Evolutionary conservation across 1,140 invertebrate species (phyloP).

Genomic region (Apis mellifera): Amel_HAv3.1 CM009934.2:9369001-9369500

Average conservation of each 20-base stretch:
- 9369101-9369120: slow-evolving; percentile 53
- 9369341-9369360: no score
- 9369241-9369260: no score
- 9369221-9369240: slow-evolving; percentile 16
- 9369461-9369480: no score
- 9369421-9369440: no score
- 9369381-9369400: no score
- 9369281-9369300: background rate
- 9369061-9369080: slow-evolving; percentile 46
- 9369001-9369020: slow-evolving; percentile 45
- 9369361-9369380: no score
- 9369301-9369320: no score
- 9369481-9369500: background rate
- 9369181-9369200: background rate
- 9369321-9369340: no score
- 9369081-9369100: slow-evolving; percentile 13
- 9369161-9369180: background rate
- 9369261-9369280: background rate
- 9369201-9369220: background rate
- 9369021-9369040: slow-evolving; percentile 60
- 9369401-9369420: no score
- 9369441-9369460: no score
- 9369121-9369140: slow-evolving; percentile 61
- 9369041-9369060: slow-evolving; percentile 55
- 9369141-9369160: slow-evolving; percentile 49